Conservation (phyloP, 2,888 invertebrate species). For the Diarsia brunnea region DNA sequence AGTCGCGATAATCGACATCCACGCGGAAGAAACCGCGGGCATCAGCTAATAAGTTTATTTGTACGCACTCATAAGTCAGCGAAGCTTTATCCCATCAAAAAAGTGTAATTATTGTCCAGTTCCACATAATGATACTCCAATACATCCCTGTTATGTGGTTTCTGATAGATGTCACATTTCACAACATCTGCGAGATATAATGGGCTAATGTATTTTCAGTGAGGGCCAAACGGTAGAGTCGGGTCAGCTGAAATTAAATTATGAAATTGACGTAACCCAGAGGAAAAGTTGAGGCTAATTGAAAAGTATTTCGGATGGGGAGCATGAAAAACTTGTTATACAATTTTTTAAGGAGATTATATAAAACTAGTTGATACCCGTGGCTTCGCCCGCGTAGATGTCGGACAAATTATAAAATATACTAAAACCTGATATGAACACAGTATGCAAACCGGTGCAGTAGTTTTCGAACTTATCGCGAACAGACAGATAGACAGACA, state of each 20-base stretch:
- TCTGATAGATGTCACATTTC: not conserved
- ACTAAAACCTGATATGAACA: too few species aligned
- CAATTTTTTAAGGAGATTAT: not conserved
- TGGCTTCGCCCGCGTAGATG: too few species aligned
- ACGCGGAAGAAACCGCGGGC: too few species aligned
- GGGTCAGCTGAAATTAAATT: constrained; percentile 37
- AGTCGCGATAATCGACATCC: too few species aligned
- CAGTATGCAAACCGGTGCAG: too few species aligned
- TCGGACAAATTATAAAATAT: too few species aligned
- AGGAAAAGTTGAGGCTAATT: constrained; percentile 31
- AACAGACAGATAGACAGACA: too few species aligned
- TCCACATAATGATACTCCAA: not conserved
- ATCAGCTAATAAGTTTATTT: not conserved
- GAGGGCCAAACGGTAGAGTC: not conserved
- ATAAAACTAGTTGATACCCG: too few species aligned
- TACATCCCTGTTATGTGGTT: not conserved
- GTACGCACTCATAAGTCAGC: not conserved
- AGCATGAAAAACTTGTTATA: not conserved
- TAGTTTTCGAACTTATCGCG: too few species aligned
- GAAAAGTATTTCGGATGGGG: constrained; percentile 8
- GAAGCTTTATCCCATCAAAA: not conserved
- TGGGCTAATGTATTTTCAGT: not conserved
- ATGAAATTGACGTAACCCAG: constrained; percentile 29
- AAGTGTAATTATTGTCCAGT: not conserved
- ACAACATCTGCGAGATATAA: constrained; percentile 2